phyloP scores from a whole-genome alignment of 2,888 invertebrate species.

The Amphipoea oculea region DNA sequence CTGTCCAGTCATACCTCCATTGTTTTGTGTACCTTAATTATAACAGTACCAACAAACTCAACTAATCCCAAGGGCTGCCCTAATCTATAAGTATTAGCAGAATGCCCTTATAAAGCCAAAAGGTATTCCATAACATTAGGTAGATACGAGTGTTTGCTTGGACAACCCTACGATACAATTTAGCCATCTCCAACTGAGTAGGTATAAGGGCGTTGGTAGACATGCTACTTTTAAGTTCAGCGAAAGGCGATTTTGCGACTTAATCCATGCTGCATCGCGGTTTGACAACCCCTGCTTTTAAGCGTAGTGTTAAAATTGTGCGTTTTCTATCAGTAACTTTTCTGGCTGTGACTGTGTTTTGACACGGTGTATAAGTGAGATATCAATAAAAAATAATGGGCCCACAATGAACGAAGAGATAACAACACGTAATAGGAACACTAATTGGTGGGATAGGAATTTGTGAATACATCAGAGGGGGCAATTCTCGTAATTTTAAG shows the following conservation, averaged over 20 bases:
- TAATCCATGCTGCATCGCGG: neutral
- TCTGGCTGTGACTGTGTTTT: neutral
- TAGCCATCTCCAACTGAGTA: constrained; percentile 37
- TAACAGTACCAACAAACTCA: constrained; percentile 9
- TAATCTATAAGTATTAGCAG: constrained; percentile 57
- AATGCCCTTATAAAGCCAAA: constrained; percentile 37
- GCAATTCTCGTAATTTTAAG: too few species aligned
- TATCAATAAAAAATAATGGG: neutral
- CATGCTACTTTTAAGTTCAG: neutral
- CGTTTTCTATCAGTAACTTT: neutral
- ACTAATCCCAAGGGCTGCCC: constrained; percentile 28
- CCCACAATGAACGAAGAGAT: neutral
- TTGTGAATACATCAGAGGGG: neutral
- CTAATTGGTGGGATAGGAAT: neutral
- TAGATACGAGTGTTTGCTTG: constrained; percentile 44
- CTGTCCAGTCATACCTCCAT: constrained; percentile 2
- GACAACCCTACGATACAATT: constrained; percentile 51
- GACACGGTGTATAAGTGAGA: neutral
- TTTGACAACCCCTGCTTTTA: neutral
- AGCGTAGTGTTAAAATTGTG: neutral
- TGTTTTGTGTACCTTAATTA: neutral
- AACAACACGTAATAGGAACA: neutral
- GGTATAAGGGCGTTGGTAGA: neutral
- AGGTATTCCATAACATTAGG: constrained; percentile 49
- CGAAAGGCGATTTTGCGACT: neutral